These are phyloP conservation scores for Sebastolobus alascanus DNA, from an alignment of 2,797 vertebrate species.

Conservation along the genomic window DNA sequence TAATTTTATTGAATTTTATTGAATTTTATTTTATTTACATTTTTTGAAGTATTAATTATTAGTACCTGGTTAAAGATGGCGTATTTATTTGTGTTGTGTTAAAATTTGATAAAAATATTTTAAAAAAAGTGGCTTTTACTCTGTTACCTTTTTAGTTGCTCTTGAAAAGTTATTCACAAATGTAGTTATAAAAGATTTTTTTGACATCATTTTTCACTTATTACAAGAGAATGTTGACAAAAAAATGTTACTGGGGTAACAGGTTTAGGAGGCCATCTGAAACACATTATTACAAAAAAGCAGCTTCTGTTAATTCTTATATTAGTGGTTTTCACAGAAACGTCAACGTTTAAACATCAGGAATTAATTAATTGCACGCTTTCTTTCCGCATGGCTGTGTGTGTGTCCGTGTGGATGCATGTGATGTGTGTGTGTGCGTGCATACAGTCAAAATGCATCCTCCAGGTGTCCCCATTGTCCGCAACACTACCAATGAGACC, in stretches of 20 bases:
- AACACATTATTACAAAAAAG: not conserved
- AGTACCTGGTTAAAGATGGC: no score
- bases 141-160: not conserved
- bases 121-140: no score
- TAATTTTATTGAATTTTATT: no score
- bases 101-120: no score
- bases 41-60: no score
- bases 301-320: not conserved
- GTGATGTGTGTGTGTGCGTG: not conserved
- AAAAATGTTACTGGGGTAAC: accelerated
- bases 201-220: not conserved
- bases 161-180: not conserved
- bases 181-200: not conserved
- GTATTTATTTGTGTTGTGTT: no score
- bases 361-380: not conserved
- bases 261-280: no score
- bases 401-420: not conserved
- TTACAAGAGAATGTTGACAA: not conserved
- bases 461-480: constrained; percentile 65
- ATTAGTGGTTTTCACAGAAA: not conserved
- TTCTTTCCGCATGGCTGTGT: not conserved
- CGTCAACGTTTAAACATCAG: not conserved
- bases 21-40: no score
- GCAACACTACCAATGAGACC: constrained; percentile 23
- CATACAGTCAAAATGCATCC: constrained; percentile 79